Percentiles rank a stretch among this genome's conserved stretches.
phyloP scores from a whole-genome alignment of 2,113 vertebrate species.

The Muntiacus reevesi region DNA sequence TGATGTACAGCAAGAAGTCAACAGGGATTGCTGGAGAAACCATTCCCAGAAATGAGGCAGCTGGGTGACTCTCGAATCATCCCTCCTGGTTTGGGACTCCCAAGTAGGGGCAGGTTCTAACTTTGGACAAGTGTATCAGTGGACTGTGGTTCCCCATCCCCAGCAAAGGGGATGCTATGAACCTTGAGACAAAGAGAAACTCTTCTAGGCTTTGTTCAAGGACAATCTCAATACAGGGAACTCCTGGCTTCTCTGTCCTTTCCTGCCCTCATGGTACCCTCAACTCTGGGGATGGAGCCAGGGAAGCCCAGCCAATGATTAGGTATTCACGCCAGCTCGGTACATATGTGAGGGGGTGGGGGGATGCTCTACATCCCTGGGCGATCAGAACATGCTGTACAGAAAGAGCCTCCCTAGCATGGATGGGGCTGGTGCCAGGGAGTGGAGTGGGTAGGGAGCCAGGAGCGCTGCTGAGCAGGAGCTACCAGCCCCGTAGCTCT shows the following conservation, averaged over 20 bases:
- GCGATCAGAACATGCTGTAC: slow-evolving; percentile 60
- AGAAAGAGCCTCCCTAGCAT: slow-evolving; percentile 23
- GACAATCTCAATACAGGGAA: background rate
- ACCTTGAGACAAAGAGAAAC: background rate
- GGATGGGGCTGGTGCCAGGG: slow-evolving; percentile 33
- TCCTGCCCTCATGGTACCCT: background rate
- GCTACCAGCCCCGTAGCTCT: background rate
- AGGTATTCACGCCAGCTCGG: background rate
- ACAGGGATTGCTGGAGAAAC: background rate
- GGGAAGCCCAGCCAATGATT: slow-evolving; percentile 23
- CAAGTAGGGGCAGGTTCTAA: background rate
- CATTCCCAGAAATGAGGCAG: background rate
- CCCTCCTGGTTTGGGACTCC: background rate
- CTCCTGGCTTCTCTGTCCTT: background rate
- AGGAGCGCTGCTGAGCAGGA: background rate
- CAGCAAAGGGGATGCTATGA: background rate
- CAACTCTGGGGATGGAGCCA: slow-evolving; percentile 1
- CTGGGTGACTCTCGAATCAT: background rate
- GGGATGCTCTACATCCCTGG: background rate
- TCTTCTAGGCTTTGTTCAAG: background rate
- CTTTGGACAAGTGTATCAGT: background rate
- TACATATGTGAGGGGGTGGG: slow-evolving; percentile 57
- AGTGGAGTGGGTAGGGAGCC: background rate
- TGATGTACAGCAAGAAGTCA: background rate
- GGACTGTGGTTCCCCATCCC: background rate